Evolutionary conservation across 1,140 invertebrate species (phyloP).

Genomic region (Heliconius congener): DNA sequence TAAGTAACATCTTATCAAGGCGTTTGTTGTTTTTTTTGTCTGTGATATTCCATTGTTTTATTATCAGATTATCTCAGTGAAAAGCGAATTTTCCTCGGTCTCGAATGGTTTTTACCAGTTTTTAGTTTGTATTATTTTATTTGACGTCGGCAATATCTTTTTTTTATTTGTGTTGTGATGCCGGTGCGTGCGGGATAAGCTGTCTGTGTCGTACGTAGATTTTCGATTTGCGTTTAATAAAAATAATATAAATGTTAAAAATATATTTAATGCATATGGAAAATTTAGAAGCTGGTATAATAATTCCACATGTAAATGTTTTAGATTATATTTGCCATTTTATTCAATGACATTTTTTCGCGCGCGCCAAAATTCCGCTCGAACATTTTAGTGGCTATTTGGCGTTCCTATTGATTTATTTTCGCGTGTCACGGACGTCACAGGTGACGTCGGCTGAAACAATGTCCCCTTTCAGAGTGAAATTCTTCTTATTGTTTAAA

Average conservation of each 20-base stretch:
- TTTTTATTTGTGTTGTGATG: conserved; percentile 1
- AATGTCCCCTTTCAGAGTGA: conserved; percentile 28
- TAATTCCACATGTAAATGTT: not conserved
- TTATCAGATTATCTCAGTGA: conserved; percentile 33
- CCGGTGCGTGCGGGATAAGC: not conserved
- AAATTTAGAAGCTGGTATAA: no score
- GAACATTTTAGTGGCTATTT: conserved; percentile 27
- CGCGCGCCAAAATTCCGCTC: conserved; percentile 36
- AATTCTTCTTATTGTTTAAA: conserved; percentile 3
- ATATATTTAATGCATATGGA: no score
- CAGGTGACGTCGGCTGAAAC: conserved; percentile 37
- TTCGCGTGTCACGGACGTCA: conserved; percentile 42
- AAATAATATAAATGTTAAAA: not conserved
- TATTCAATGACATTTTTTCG: conserved; percentile 27
- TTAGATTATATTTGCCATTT: not conserved
- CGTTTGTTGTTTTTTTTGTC: conserved; percentile 29
- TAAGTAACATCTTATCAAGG: conserved; percentile 49
- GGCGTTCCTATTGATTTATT: conserved; percentile 45
- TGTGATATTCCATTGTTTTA: conserved; percentile 20
- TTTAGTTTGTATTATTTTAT: not conserved
- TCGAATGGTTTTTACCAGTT: conserved; percentile 1
- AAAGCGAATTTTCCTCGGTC: conserved; percentile 32
- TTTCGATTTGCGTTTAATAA: not conserved
- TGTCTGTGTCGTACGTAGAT: not conserved
- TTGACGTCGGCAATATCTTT: not conserved